phyloP scores from a whole-genome alignment of 2,797 vertebrate species.

The Sarcoramphus papa region DNA sequence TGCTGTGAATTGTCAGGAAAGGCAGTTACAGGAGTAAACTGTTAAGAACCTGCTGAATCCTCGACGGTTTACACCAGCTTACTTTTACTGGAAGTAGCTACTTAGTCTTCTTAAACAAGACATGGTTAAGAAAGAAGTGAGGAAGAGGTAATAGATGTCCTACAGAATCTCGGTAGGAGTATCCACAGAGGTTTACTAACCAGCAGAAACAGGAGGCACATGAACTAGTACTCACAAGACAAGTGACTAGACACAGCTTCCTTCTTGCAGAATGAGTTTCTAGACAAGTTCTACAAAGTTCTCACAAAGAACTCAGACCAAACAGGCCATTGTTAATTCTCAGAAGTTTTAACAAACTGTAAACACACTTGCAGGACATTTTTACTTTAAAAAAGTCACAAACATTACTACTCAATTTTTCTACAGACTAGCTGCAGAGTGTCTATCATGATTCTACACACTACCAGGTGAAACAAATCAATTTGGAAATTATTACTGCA shows the following conservation, averaged over 20 bases:
- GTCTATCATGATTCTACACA: accelerated
- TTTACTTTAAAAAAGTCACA: background rate
- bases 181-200: background rate
- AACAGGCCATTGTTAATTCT: background rate
- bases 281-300: background rate
- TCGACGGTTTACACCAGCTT: background rate
- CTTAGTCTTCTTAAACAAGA: background rate
- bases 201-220: background rate
- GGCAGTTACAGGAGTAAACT: background rate
- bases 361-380: background rate
- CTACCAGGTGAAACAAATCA: background rate
- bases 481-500: background rate
- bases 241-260: background rate
- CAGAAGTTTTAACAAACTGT: background rate
- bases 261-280: background rate
- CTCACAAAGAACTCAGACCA: background rate
- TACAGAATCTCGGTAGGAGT: background rate
- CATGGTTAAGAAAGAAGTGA: background rate
- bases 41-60: background rate
- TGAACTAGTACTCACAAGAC: background rate
- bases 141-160: background rate
- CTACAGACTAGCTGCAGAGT: background rate
- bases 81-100: background rate
- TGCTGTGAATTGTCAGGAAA: background rate
- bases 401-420: background rate